phyloP scores from a whole-genome alignment of 2,113 vertebrate species.

The Anguilla rostrata region DNA sequence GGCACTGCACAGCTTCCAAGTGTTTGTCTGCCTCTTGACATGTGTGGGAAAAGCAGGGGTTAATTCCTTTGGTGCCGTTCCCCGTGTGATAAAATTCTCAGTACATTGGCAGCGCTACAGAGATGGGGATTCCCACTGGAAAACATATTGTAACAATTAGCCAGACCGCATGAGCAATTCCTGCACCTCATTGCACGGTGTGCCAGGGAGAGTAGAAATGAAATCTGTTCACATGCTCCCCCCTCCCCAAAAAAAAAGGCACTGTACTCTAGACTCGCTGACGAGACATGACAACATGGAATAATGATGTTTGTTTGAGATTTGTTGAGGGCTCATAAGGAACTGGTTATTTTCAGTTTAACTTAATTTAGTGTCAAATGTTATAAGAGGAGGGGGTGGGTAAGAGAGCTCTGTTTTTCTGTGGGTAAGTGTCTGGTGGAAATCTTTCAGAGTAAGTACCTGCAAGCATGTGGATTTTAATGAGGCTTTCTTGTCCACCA shows the following conservation, averaged over 20 bases:
- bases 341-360: conserved; percentile 4
- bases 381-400: not conserved
- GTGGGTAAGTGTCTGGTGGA: not conserved
- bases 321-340: not conserved
- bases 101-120: not conserved
- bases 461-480: not conserved
- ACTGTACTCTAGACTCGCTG: not conserved
- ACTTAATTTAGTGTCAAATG: not conserved
- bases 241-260: not conserved
- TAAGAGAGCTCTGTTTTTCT: not conserved
- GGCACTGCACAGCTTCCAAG: not conserved
- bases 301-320: not conserved
- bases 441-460: not conserved
- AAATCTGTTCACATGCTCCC: not conserved
- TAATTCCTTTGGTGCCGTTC: conserved; percentile 1
- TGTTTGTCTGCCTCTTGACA: not conserved
- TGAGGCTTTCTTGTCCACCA: not conserved
- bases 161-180: conserved; percentile 4
- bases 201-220: not conserved
- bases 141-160: conserved; percentile 14
- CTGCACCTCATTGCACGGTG: not conserved
- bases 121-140: conserved; percentile 10
- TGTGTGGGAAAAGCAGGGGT: not conserved
- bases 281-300: not conserved
- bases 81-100: not conserved